A percentile compares a stretch with the other conserved stretches of the same genome.
These are phyloP conservation scores for Manduca sexta DNA, from an alignment of 1,140 invertebrate species.

Conservation along the genomic window DNA sequence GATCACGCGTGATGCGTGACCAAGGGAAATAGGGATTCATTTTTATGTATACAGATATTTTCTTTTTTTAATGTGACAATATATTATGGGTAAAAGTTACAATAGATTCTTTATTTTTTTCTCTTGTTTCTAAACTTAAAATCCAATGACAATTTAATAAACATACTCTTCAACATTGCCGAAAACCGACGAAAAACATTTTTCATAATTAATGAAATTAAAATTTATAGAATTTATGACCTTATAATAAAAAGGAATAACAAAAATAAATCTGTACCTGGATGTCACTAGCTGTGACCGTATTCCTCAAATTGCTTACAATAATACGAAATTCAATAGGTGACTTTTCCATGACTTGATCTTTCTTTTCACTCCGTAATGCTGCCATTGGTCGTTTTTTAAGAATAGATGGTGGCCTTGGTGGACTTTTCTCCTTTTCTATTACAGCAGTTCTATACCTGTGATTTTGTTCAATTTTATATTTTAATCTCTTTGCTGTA, in stretches of 20 bases:
- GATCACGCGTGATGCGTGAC: too few species aligned
- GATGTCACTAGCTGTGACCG: constrained; percentile 92
- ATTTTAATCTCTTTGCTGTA: too few species aligned
- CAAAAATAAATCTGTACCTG: constrained; percentile 72
- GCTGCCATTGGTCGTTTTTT: constrained; percentile 67
- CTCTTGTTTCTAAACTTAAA: too few species aligned
- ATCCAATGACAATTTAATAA: too few species aligned
- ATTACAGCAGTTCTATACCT: constrained; percentile 27
- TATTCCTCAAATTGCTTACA: constrained; percentile 89
- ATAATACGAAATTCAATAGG: constrained; percentile 83
- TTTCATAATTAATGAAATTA: too few species aligned
- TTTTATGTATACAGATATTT: background rate
- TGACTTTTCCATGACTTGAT: constrained; percentile 47
- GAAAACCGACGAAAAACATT: too few species aligned
- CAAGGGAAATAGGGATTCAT: too few species aligned
- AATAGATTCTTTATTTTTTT: too few species aligned
- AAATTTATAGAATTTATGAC: too few species aligned
- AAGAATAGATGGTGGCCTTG: constrained; percentile 63
- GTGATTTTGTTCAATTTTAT: too few species aligned
- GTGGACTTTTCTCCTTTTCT: constrained; percentile 57
- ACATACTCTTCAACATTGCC: too few species aligned
- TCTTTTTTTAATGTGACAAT: background rate
- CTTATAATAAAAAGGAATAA: background rate
- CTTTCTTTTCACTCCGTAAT: constrained; percentile 47
- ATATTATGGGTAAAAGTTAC: too few species aligned